Evolutionary conservation across 2,888 invertebrate species (phyloP).

Genomic region (Heliconius hortense): DNA sequence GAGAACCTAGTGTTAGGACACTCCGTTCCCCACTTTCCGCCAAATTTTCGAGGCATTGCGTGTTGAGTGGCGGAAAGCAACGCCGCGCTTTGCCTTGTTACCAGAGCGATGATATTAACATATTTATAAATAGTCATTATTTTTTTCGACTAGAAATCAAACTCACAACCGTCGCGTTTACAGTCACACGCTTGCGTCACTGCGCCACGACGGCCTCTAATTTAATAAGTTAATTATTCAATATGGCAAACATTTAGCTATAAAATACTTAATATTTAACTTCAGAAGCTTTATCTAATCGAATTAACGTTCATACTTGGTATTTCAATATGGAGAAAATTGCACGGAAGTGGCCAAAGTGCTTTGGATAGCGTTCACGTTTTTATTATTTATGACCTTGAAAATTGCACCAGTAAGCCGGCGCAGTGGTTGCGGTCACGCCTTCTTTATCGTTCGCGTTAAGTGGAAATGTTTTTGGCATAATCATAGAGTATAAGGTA

Average conservation of each 20-base stretch:
- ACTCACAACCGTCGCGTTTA: too few relatives aligned
- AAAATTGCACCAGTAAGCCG: conserved; percentile 79
- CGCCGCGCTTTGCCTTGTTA: too few relatives aligned
- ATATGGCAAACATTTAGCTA: neutral
- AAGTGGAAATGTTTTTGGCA: conserved; percentile 69
- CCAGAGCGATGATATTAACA: too few relatives aligned
- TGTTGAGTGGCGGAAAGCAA: too few relatives aligned
- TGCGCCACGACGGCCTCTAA: too few relatives aligned
- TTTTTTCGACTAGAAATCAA: too few relatives aligned
- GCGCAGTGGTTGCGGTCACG: conserved; percentile 76
- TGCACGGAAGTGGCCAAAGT: conserved; percentile 79
- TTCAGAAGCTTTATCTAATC: conserved; percentile 11
- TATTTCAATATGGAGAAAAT: conserved; percentile 68
- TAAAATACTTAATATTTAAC: neutral
- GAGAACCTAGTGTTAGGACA: too few relatives aligned
- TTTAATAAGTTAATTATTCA: neutral
- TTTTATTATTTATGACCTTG: conserved; percentile 81
- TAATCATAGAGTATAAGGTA: conserved; percentile 38
- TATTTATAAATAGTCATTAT: too few relatives aligned
- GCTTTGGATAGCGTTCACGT: conserved; percentile 76
- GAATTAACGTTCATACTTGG: conserved; percentile 52
- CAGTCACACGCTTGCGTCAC: too few relatives aligned
- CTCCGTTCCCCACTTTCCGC: too few relatives aligned
- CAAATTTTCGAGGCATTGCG: too few relatives aligned
- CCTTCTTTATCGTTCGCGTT: conserved; percentile 75